Evolutionary conservation across 2,888 invertebrate species (phyloP).

Genomic region (Chaetoderma sp.): DNA sequence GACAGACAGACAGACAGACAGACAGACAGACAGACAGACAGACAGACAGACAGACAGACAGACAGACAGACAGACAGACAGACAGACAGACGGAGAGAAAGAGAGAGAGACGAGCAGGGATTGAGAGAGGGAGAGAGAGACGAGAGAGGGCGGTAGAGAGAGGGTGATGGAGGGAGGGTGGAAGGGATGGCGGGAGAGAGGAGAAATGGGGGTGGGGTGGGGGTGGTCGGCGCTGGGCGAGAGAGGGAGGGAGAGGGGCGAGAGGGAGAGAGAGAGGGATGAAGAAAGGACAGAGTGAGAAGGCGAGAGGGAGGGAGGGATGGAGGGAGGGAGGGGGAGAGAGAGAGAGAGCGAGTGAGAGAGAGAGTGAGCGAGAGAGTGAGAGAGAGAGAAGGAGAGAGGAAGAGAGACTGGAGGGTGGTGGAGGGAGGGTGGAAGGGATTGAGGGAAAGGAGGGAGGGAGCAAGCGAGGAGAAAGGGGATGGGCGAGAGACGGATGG

Average conservation of each 20-base stretch:
- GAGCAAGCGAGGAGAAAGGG: too few species aligned
- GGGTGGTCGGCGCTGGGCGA: neutral
- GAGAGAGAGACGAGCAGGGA: neutral
- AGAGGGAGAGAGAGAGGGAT: too few species aligned
- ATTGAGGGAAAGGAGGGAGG: too few species aligned
- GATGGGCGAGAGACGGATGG: too few species aligned
- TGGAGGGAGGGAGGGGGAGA: too few species aligned
- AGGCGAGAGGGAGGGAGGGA: too few species aligned
- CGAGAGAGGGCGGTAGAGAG: neutral
- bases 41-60: neutral
- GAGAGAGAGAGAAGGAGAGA: slow-evolving; percentile 12
- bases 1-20: slow-evolving; percentile 14
- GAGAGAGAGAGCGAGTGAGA: too few species aligned
- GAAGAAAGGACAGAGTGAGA: neutral
- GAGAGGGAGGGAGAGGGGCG: neutral
- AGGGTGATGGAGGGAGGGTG: neutral
- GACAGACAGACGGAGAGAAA: too few species aligned
- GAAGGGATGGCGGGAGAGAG: neutral
- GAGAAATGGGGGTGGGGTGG: neutral
- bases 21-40: too few species aligned
- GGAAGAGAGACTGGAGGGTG: too few species aligned
- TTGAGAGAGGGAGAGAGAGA: neutral
- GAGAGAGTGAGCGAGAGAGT: too few species aligned
- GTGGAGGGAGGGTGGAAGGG: too few species aligned
- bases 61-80: neutral